Base-by-base conservation (phyloP, 2,888 invertebrate genomes). In the Molorchus minor region DNA sequence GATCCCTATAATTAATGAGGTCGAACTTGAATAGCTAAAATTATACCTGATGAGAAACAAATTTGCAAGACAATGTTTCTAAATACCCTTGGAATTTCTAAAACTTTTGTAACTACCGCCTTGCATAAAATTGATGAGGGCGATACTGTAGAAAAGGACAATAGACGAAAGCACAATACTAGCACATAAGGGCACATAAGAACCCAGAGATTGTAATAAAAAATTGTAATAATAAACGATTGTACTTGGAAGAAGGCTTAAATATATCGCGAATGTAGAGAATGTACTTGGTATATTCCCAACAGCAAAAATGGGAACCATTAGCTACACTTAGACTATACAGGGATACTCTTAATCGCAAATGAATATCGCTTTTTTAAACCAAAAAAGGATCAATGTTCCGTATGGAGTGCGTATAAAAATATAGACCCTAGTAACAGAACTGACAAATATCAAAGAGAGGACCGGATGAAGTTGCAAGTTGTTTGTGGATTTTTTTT, bases 401-500 rank as follows among this genome's bases (percentile, higher is more conserved):
- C n/a, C n/a, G n/a, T n/a, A n/a, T n/a, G 53, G 40, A n/a, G 45
- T 52, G 52, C 21, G 25, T 33, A 45, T 57, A 36, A 13, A 8
- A 29, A 57, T 61, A 30, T 12, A 3, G 2, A 30, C 5, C 30
- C 30, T 12, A n/a, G n/a, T n/a, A n/a, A n/a, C n/a, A n/a, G n/a
- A n/a, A n/a, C n/a, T n/a, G n/a, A n/a, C n/a, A n/a, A n/a, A n/a
- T n/a, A n/a, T n/a, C n/a, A n/a, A n/a, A n/a, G n/a, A n/a, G 30
- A 30, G 30, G 21, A 7, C 19, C 13, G 21, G 36, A 35, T 51
- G 56, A 56, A 40, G 25, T 59, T 40, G 44, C 12, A 15, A 62
- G 62, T 43, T 62, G 61, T 54, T 20, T 58, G 13, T 49, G 20
- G 49, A 19, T 52, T 20, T 54, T 61, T 52, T 10, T 65, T 7